Percentiles rank a stretch among this genome's conserved stretches.
phyloP scores from a whole-genome alignment of 2,113 vertebrate genomes.

The Perca flavescens region DNA sequence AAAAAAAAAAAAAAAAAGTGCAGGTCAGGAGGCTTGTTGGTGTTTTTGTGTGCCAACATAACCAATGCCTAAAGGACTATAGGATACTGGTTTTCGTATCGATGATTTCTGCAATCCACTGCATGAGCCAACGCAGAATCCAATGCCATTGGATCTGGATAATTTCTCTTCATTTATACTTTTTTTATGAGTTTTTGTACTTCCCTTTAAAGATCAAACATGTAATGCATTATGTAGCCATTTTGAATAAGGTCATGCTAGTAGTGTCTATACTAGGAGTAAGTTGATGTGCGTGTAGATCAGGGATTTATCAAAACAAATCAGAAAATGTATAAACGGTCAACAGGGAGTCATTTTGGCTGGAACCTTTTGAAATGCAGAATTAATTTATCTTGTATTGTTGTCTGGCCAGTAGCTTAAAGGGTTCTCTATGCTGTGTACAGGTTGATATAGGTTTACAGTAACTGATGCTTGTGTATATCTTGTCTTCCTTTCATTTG shows the following conservation, averaged over 20 bases:
- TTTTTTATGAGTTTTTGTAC: constrained; percentile 76
- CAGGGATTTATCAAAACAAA: constrained; percentile 71
- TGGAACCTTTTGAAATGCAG: constrained; percentile 69
- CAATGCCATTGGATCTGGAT: constrained; percentile 53
- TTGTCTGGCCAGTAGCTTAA: constrained; percentile 84
- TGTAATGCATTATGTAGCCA: constrained; percentile 77
- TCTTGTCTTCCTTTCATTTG: constrained; percentile 88
- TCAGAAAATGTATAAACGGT: constrained; percentile 67
- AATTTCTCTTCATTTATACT: constrained; percentile 72
- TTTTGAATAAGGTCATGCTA: constrained; percentile 66
- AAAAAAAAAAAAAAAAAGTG: constrained; percentile 53
- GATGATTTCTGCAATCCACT: constrained; percentile 69
- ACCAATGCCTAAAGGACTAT: constrained; percentile 61
- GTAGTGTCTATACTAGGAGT: constrained; percentile 57
- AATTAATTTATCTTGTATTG: constrained; percentile 69
- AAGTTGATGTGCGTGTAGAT: constrained; percentile 72
- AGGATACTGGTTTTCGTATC: constrained; percentile 69
- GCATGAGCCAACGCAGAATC: constrained; percentile 76
- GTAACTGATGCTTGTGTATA: constrained; percentile 89
- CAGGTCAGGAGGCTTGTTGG: constrained; percentile 48
- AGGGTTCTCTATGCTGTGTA: constrained; percentile 85
- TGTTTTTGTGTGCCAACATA: constrained; percentile 71
- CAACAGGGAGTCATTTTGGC: constrained; percentile 80
- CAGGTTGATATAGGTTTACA: constrained; percentile 84
- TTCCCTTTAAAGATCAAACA: constrained; percentile 75